Conservation (phyloP, 2,113 vertebrate species). For the Guaruba guarouba region DNA sequence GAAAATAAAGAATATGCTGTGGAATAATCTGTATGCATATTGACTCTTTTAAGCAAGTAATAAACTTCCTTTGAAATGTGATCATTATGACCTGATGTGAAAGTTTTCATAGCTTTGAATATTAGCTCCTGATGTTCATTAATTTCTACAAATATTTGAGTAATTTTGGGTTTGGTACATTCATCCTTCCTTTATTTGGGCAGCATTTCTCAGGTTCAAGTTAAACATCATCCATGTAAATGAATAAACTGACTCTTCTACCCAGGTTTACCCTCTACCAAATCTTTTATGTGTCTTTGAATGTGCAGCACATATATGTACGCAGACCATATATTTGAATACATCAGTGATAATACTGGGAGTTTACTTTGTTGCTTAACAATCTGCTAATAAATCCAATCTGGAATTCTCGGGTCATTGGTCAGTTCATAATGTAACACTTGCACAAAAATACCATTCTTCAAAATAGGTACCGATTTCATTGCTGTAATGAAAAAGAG, state of each 20-base stretch:
- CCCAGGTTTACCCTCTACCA: neutral
- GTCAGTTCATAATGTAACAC: neutral
- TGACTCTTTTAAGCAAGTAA: constrained; percentile 68
- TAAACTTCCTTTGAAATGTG: constrained; percentile 5
- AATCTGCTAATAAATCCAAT: neutral
- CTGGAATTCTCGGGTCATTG: neutral
- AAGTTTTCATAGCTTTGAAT: neutral
- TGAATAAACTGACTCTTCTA: neutral
- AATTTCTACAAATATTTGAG: neutral
- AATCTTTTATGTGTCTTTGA: neutral
- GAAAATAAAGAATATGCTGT: constrained; percentile 78
- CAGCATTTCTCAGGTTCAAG: neutral
- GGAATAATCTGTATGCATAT: constrained; percentile 77
- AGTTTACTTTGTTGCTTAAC: neutral
- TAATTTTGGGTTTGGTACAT: neutral
- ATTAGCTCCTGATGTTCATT: neutral
- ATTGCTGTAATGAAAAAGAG: neutral
- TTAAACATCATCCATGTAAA: neutral
- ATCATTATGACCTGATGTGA: neutral
- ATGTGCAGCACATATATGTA: accelerated
- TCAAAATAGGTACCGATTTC: neutral
- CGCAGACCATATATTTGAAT: accelerated
- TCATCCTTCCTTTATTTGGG: neutral
- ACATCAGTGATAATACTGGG: neutral
- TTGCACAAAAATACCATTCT: neutral